Percentiles rank a stretch among this genome's conserved stretches.
Conservation (phyloP, 2,888 invertebrate genomes). For the Zonitis immaculata region DNA sequence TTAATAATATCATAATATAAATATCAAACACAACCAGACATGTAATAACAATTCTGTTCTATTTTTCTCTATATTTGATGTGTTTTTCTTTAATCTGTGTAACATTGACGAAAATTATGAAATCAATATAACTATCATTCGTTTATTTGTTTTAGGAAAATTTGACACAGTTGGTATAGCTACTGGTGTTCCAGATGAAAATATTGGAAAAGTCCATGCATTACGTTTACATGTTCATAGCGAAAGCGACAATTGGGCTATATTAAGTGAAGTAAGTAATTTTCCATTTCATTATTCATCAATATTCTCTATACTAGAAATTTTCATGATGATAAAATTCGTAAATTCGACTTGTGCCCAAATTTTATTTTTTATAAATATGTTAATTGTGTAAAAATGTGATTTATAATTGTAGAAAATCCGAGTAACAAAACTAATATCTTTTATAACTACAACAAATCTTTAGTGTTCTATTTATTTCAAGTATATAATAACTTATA, state of each 20-base stretch:
- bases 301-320: not conserved
- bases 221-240: slow-evolving; percentile 74
- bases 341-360: too few relatives aligned
- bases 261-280: slow-evolving; percentile 76
- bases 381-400: not conserved
- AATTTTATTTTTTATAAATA: too few relatives aligned
- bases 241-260: slow-evolving; percentile 83
- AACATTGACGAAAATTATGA: too few relatives aligned
- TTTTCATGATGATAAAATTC: too few relatives aligned
- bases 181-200: slow-evolving; percentile 62
- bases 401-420: not conserved
- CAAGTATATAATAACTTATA: too few relatives aligned
- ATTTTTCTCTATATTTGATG: too few relatives aligned
- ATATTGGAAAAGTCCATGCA: slow-evolving; percentile 63
- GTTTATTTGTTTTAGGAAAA: slow-evolving; percentile 49
- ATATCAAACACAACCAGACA: too few relatives aligned
- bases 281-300: not conserved
- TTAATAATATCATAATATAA: too few relatives aligned
- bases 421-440: not conserved
- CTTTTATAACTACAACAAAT: not conserved
- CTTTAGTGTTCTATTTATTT: not conserved
- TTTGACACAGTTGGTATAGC: slow-evolving; percentile 82
- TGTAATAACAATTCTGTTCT: too few relatives aligned
- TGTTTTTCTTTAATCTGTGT: too few relatives aligned
- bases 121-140: not conserved